Evolutionary conservation across 2,888 invertebrate species (phyloP), one percentile per base, ranked within the genome.

Genomic region (Macrosiphum euphorbiae): DNA sequence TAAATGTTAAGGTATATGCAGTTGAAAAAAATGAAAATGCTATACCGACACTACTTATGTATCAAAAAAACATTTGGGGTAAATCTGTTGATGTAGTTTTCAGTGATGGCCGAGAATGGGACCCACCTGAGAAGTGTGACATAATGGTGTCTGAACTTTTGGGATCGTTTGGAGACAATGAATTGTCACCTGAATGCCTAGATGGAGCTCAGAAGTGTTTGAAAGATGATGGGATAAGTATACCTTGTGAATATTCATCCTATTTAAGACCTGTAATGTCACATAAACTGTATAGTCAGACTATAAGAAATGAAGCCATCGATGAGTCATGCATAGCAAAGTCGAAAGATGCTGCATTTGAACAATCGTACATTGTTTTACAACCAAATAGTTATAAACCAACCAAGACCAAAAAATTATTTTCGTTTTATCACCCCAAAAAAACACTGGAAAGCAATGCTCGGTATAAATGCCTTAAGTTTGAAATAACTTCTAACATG

Each of bases 1-100:
- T 97, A 55, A 97, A 97, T 96, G 97, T 99, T 10, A 97, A 97
- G 96, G 97, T 99, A 28, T 98, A 98, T 96, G 99, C 99, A 20
- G 98, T 99, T 24, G 99, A 99, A 96, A 99, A 99, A 96, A 99
- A 99, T 96, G 98, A 99, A 0, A 99, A 98, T 96, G 99, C 99
- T 1, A 94, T 94, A 90, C 94, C 94, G 11, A 90, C 94, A 90
- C 41, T 94, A n/a, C 41, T 94, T n/a, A 16, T 90, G 50, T 94
- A 90, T 55, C 85, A 97, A 91, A 96, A 97, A 90, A 98, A 98
- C 95, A 96, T 98, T 94, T 98, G 98, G 98, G 96, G 93, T 8
- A 97, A 97, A 92, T 96, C 97, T 95, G 98, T 99, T 0, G 97
- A 97, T 8, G 97, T 99, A 3, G 97, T 98, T 86, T 97, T 98